Conservation (phyloP, 2,888 invertebrate genomes). For the Xestia ashworthii region DNA sequence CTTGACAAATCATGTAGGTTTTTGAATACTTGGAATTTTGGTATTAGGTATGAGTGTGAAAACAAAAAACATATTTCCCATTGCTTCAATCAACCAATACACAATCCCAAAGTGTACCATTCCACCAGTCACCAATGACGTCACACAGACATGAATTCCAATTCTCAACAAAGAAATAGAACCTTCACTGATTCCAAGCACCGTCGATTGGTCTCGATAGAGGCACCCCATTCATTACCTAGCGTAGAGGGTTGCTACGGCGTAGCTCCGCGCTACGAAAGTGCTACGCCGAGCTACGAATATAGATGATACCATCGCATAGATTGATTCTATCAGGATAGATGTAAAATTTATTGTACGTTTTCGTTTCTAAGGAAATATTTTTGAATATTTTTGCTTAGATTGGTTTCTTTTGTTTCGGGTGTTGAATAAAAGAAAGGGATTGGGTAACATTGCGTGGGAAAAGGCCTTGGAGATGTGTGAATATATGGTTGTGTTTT, state of each 20-base stretch:
- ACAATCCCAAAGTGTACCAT: constrained; percentile 16
- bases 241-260: constrained; percentile 55
- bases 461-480: background rate
- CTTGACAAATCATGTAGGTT: too few relatives aligned
- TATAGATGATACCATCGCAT: constrained; percentile 64
- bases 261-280: constrained; percentile 58
- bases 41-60: too few relatives aligned
- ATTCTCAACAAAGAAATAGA: constrained; percentile 66
- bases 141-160: constrained; percentile 58
- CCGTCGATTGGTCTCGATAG: constrained; percentile 66
- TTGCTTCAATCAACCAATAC: background rate
- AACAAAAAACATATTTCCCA: background rate
- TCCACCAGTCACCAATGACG: constrained; percentile 35
- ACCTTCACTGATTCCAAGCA: constrained; percentile 61
- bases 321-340: constrained; percentile 63
- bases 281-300: constrained; percentile 65
- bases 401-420: constrained; percentile 44
- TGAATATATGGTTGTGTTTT: background rate
- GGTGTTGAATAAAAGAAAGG: constrained; percentile 45
- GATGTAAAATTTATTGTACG: constrained; percentile 61
- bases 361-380: constrained; percentile 57
- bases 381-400: constrained; percentile 57
- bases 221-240: constrained; percentile 68
- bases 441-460: background rate
- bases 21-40: too few relatives aligned